Evolutionary conservation across 2,797 vertebrate species (phyloP).

Genomic region (Adelosebastes latens): DNA sequence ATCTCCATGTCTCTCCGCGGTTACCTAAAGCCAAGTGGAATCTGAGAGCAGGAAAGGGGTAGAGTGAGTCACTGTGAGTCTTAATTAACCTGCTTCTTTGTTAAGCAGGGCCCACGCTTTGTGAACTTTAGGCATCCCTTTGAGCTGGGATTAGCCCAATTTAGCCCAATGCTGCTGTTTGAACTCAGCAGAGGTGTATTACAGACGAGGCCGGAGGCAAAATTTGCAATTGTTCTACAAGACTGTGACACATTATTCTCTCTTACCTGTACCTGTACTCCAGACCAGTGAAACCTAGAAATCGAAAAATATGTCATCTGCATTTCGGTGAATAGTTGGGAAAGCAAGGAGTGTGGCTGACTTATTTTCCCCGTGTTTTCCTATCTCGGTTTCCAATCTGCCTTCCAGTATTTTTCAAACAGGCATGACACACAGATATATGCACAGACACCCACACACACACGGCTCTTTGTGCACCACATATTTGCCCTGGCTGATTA

Average conservation of each 20-base stretch:
- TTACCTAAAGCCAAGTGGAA: conserved; percentile 52
- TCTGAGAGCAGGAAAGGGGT: conserved; percentile 31
- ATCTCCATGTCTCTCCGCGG: conserved; percentile 45
- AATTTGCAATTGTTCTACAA: conserved; percentile 67
- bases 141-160: conserved; percentile 80
- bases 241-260: conserved; percentile 58
- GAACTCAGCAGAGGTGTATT: conserved; percentile 71
- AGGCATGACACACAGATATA: conserved; percentile 3
- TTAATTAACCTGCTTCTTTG: conserved; percentile 79
- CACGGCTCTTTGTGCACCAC: conserved; percentile 54
- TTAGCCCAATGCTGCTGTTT: conserved; percentile 71
- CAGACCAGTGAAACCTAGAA: conserved; percentile 48
- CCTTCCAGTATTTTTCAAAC: conserved; percentile 61
- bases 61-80: conserved; percentile 62
- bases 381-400: conserved; percentile 66
- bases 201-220: conserved; percentile 60
- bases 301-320: conserved; percentile 64
- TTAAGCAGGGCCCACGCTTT: conserved; percentile 72
- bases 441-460: conserved; percentile 29
- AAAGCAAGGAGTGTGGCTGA: conserved; percentile 36
- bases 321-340: conserved; percentile 45
- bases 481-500: conserved; percentile 72
- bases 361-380: conserved; percentile 49
- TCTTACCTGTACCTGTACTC: conserved; percentile 29
- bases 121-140: conserved; percentile 78